Evolutionary conservation across 2,113 vertebrate genomes (phyloP).

Genomic region (Holacanthus passer): DNA sequence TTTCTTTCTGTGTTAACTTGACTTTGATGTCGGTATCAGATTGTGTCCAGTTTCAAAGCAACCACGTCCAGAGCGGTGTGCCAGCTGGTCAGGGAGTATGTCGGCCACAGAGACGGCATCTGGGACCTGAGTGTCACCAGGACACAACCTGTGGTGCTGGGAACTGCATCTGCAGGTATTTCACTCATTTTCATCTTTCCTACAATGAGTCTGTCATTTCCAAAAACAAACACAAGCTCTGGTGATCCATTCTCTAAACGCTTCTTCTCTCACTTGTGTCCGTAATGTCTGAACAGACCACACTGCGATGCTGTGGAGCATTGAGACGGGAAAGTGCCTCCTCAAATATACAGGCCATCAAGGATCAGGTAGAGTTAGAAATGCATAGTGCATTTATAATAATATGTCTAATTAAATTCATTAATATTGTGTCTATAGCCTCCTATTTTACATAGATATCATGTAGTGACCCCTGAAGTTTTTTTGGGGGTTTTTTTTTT

Average conservation of each 20-base stretch:
- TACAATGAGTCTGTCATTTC: neutral
- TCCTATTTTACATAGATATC: neutral
- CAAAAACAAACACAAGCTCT: too few species aligned
- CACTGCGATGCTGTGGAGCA: conserved; percentile 97
- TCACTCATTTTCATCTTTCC: neutral
- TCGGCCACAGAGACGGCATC: conserved; percentile 95
- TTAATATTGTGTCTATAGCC: neutral
- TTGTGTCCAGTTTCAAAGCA: conserved; percentile 98
- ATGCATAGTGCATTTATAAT: neutral
- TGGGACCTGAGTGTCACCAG: conserved; percentile 95
- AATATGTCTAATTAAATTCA: neutral
- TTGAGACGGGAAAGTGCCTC: conserved; percentile 96
- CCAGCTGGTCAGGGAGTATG: conserved; percentile 94
- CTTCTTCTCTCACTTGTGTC: neutral
- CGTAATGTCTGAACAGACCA: conserved; percentile 85
- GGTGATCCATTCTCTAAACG: too few species aligned
- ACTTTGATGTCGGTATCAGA: conserved; percentile 80
- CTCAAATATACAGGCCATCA: conserved; percentile 94
- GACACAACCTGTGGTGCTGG: conserved; percentile 92
- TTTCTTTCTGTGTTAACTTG: neutral
- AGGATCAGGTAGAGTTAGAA: conserved; percentile 89
- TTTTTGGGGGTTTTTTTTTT: too few species aligned
- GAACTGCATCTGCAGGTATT: conserved; percentile 95
- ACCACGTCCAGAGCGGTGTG: conserved; percentile 96
- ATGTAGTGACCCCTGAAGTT: too few species aligned